Conservation (phyloP, 2,888 invertebrate species). For the Scaptomyza flava region DNA sequence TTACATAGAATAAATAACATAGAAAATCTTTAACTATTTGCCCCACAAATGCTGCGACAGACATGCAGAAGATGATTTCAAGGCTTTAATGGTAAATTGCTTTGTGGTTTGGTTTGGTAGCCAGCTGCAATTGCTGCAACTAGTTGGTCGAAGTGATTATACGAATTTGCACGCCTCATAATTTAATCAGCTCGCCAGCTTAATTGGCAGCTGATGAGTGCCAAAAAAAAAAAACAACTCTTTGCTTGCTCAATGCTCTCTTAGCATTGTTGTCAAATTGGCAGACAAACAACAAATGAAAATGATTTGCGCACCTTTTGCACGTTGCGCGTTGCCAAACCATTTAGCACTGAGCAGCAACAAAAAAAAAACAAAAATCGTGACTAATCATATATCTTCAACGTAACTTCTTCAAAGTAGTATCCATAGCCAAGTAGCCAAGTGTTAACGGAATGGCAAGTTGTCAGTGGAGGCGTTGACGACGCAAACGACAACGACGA, state of each 20-base stretch:
- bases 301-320: slow-evolving; percentile 39
- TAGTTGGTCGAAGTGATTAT: not conserved
- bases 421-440: slow-evolving; percentile 29
- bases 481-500: slow-evolving; percentile 14
- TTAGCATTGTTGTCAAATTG: slow-evolving; percentile 15
- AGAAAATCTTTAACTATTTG: not conserved
- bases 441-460: slow-evolving; percentile 53
- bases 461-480: slow-evolving; percentile 44
- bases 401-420: slow-evolving; percentile 33
- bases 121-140: slow-evolving; percentile 24
- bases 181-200: slow-evolving; percentile 58
- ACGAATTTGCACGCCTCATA: slow-evolving; percentile 41
- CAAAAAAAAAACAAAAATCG: slow-evolving; percentile 34
- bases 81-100: slow-evolving; percentile 25
- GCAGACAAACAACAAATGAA: slow-evolving; percentile 1
- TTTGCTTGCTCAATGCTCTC: slow-evolving; percentile 37
- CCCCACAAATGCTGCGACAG: not conserved
- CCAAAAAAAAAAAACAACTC: slow-evolving; percentile 17
- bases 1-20: too few relatives aligned
- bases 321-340: slow-evolving; percentile 41
- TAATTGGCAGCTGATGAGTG: slow-evolving; percentile 68
- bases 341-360: slow-evolving; percentile 33
- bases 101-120: slow-evolving; percentile 17
- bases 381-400: slow-evolving; percentile 78
- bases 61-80: slow-evolving; percentile 4